Percentiles rank a stretch among this genome's conserved stretches.
Evolutionary conservation across 2,797 vertebrate species (phyloP).

Genomic region (Protosalanx chinensis): DNA sequence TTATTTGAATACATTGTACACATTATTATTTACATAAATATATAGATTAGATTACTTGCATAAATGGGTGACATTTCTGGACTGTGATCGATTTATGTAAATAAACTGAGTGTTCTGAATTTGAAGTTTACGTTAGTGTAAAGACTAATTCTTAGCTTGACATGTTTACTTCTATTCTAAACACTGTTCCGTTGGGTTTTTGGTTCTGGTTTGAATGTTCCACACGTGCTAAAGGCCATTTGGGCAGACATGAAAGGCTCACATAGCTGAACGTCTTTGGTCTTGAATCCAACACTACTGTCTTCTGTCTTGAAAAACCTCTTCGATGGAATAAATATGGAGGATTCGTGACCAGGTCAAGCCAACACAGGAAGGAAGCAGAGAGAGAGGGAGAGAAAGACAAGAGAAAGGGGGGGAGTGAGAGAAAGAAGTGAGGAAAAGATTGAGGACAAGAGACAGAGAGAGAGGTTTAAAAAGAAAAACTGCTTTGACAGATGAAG

Average conservation of each 20-base stretch:
- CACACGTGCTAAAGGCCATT: not conserved
- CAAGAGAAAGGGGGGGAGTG: not conserved
- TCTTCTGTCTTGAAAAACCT: too few relatives aligned
- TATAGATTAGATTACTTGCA: too few relatives aligned
- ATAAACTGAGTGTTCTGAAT: too few relatives aligned
- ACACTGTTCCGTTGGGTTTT: not conserved
- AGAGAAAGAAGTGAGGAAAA: too few relatives aligned
- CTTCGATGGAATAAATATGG: too few relatives aligned
- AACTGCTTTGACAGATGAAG: not conserved
- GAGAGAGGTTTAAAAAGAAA: not conserved
- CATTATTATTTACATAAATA: too few relatives aligned
- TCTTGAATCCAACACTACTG: too few relatives aligned
- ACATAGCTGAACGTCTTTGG: not conserved
- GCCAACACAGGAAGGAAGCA: constrained; percentile 37
- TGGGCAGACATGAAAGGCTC: not conserved
- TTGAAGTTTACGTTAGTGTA: too few relatives aligned
- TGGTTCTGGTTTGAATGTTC: not conserved
- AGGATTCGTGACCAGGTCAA: constrained; percentile 28
- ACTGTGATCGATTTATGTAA: too few relatives aligned
- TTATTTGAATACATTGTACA: too few relatives aligned
- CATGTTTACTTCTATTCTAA: not conserved
- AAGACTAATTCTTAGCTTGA: too few relatives aligned
- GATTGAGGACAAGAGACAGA: not conserved
- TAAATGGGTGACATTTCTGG: too few relatives aligned
- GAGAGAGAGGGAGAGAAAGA: not conserved